Conservation (phyloP, 2,888 invertebrate species). For the Dasysyrphus tricinctus region DNA sequence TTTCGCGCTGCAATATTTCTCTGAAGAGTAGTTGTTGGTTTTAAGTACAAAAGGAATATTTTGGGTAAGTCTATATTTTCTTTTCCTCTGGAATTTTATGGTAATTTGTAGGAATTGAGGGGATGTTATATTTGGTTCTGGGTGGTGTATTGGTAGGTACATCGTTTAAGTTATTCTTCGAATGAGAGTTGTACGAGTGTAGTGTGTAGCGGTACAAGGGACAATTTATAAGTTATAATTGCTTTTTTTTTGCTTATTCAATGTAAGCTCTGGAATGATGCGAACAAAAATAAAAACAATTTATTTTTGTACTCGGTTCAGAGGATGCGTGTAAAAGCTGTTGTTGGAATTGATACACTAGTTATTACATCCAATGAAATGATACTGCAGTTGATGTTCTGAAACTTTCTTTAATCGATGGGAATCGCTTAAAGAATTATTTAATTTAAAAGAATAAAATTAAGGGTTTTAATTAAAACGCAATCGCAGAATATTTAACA, state of each 20-base stretch:
- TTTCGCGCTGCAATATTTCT: conserved; percentile 18
- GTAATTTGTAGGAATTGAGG: conserved; percentile 22
- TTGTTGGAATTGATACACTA: conserved; percentile 1
- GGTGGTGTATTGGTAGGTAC: neutral
- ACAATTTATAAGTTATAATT: conserved; percentile 33
- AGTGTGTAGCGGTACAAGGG: neutral
- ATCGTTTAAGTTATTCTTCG: conserved; percentile 1
- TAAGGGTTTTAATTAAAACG: neutral
- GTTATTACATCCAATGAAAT: conserved; percentile 4
- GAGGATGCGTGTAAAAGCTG: neutral
- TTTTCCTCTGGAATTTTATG: conserved; percentile 2
- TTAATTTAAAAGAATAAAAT: neutral
- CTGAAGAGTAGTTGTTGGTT: conserved; percentile 6
- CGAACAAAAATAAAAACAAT: conserved; percentile 10
- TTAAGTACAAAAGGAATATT: conserved; percentile 30
- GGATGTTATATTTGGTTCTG: neutral
- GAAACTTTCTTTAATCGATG: neutral
- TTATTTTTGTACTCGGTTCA: conserved; percentile 15
- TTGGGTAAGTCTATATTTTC: conserved; percentile 2
- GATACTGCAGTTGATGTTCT: neutral
- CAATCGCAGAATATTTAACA: too few species aligned
- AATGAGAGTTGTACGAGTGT: neutral
- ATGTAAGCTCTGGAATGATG: neutral
- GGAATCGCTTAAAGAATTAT: neutral
- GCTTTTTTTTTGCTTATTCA: neutral